phyloP scores from a whole-genome alignment of 1,140 invertebrate species.

The Tribolium castaneum region DNA sequence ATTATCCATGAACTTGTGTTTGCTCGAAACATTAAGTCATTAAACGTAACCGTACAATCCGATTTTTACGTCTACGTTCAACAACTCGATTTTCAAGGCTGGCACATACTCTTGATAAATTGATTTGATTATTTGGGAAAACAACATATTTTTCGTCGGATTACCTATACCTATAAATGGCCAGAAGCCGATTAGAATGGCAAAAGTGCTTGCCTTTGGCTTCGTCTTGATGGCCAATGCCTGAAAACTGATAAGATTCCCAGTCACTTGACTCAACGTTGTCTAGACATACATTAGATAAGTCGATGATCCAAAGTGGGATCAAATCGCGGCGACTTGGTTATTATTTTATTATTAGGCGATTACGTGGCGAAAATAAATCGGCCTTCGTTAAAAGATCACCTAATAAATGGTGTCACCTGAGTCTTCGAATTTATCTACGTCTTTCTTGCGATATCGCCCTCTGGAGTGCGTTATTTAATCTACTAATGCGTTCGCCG shows the following conservation, averaged over 20 bases:
- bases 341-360: slow-evolving; percentile 23
- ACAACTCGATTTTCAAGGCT: background rate
- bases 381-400: slow-evolving; percentile 30
- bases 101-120: too few species aligned
- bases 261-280: background rate
- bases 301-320: slow-evolving; percentile 11
- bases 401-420: slow-evolving; percentile 27
- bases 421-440: slow-evolving; percentile 29
- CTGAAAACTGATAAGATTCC: slow-evolving; percentile 15
- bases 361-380: slow-evolving; percentile 22
- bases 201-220: background rate
- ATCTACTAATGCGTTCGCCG: slow-evolving; percentile 24
- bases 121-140: too few species aligned
- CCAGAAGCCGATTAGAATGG: background rate
- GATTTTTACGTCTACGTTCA: background rate
- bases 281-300: slow-evolving; percentile 24
- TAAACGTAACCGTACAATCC: too few species aligned
- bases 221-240: background rate
- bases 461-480: slow-evolving; percentile 24
- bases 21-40: background rate
- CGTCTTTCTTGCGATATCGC: slow-evolving; percentile 18
- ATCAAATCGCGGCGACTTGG: background rate
- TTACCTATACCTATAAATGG: background rate
- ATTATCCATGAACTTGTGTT: background rate
- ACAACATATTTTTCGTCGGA: too few species aligned